These are phyloP conservation scores for Polymixis lichenea DNA, from an alignment of 2,888 invertebrate species.

Conservation along the genomic window DNA sequence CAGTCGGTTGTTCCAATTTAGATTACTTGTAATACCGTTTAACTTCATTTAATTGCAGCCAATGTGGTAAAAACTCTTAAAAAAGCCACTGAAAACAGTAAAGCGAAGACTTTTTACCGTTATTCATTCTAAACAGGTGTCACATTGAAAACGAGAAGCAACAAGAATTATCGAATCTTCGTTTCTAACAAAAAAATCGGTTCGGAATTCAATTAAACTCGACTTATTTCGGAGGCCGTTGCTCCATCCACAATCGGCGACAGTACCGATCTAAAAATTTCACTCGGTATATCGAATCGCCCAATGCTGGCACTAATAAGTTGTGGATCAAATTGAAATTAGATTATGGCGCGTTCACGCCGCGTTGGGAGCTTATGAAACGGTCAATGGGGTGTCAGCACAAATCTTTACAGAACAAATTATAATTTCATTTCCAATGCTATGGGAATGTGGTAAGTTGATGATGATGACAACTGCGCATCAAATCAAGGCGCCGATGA, in stretches of 20 bases:
- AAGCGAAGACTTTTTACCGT: conserved; percentile 71
- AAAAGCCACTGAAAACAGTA: conserved; percentile 70
- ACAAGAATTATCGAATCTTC: conserved; percentile 71
- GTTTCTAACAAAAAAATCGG: conserved; percentile 77
- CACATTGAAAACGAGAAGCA: conserved; percentile 74
- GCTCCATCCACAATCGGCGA: conserved; percentile 80
- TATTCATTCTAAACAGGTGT: conserved; percentile 72
- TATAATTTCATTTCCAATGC: conserved; percentile 83
- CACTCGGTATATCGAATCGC: conserved; percentile 83
- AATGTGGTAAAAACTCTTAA: conserved; percentile 57
- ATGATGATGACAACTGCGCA: conserved; percentile 59
- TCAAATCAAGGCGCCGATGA: conserved; percentile 62
- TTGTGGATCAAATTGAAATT: conserved; percentile 87
- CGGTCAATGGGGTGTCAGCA: conserved; percentile 87
- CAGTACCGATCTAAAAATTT: conserved; percentile 84
- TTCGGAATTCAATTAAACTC: conserved; percentile 87
- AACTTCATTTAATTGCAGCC: conserved; percentile 63
- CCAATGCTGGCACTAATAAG: conserved; percentile 83
- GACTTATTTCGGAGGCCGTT: conserved; percentile 82
- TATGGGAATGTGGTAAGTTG: conserved; percentile 78
- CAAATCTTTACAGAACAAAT: conserved; percentile 82
- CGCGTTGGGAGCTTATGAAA: conserved; percentile 85
- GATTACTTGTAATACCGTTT: conserved; percentile 65
- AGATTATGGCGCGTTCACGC: conserved; percentile 87
- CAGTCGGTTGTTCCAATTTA: conserved; percentile 48